phyloP scores from a whole-genome alignment of 2,797 vertebrate genomes.

The Danio aesculapii region DNA sequence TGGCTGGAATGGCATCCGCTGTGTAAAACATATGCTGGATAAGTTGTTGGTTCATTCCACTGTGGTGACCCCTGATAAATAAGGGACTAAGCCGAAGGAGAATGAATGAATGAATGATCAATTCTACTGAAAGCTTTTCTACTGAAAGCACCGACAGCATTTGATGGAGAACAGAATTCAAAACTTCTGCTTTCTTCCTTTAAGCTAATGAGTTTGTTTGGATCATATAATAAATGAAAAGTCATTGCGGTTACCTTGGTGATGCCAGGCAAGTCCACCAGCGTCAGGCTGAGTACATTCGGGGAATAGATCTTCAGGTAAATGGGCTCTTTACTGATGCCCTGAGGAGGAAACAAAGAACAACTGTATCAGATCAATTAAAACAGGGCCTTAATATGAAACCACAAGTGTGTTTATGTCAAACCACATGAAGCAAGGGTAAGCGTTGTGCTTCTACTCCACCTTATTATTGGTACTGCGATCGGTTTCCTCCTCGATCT shows the following conservation, averaged over 20 bases:
- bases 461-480: conserved; percentile 82
- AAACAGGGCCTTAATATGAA: not conserved
- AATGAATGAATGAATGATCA: too few species aligned
- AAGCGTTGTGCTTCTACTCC: conserved; percentile 30
- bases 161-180: not conserved
- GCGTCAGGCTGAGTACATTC: conserved; percentile 83
- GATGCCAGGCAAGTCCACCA: conserved; percentile 87
- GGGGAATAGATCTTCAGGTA: conserved; percentile 86
- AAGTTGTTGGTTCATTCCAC: too few species aligned
- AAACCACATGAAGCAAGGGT: not conserved
- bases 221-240: not conserved
- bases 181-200: not conserved
- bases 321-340: conserved; percentile 83
- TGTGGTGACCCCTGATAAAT: too few species aligned
- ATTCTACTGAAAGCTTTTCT: not conserved
- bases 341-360: conserved; percentile 65
- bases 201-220: not conserved
- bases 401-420: not conserved
- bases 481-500: conserved; percentile 83
- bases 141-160: not conserved
- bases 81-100: too few species aligned
- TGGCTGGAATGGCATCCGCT: too few species aligned
- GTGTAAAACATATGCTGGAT: too few species aligned
- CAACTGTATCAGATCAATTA: conserved; percentile 34
- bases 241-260: conserved; percentile 78